A percentile compares a stretch with the other conserved stretches of the same genome.
phyloP scores from a whole-genome alignment of 2,888 invertebrate genomes.

The Callimorpha dominula region DNA sequence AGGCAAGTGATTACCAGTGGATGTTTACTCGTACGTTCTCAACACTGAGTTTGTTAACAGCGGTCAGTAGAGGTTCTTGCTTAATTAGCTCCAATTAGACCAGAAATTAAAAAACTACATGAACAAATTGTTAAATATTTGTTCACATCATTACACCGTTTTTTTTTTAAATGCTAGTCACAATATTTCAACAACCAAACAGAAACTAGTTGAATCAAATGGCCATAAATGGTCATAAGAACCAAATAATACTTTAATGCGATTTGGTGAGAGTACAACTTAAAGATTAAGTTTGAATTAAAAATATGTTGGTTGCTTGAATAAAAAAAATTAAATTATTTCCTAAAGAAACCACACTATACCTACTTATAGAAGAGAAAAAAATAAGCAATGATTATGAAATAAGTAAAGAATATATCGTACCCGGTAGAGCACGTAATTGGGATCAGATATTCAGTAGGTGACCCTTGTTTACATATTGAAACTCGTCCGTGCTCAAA shows the following conservation, averaged over 20 bases:
- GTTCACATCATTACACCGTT: not conserved
- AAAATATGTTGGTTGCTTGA: not conserved
- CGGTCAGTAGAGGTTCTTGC: not conserved
- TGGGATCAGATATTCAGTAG: constrained; percentile 23
- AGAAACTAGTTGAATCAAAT: no score
- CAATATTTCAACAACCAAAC: no score
- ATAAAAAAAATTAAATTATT: not conserved
- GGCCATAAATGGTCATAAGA: no score
- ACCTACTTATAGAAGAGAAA: not conserved
- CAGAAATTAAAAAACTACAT: not conserved
- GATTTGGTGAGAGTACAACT: not conserved
- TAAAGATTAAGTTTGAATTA: not conserved
- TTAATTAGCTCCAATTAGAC: not conserved
- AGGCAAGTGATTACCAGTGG: not conserved
- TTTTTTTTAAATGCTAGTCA: not conserved
- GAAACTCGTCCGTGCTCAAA: constrained; percentile 21
- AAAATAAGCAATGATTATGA: constrained; percentile 3
- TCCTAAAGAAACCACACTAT: not conserved
- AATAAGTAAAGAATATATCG: constrained; percentile 6
- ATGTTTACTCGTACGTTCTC: not conserved
- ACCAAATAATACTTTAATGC: not conserved
- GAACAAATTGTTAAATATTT: not conserved
- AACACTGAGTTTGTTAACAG: not conserved
- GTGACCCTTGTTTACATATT: constrained; percentile 26
- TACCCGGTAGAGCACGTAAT: constrained; percentile 16